phyloP scores from a whole-genome alignment of 2,797 vertebrate genomes.

The Choloepus didactylus region DNA sequence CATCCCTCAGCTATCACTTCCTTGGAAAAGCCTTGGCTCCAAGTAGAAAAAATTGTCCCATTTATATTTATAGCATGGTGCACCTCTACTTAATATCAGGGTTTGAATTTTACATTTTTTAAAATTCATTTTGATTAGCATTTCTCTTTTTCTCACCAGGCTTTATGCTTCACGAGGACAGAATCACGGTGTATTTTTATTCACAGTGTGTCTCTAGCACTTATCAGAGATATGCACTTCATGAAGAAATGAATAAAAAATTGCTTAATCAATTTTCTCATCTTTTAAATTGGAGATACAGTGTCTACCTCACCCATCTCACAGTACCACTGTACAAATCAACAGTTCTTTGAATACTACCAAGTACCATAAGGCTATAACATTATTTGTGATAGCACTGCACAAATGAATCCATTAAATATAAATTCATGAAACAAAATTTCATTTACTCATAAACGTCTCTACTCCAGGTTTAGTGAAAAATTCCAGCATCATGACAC shows the following conservation, averaged over 20 bases:
- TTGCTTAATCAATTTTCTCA: background rate
- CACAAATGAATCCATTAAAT: slow-evolving; percentile 7
- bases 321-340: background rate
- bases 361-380: background rate
- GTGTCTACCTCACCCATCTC: background rate
- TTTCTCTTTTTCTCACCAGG: background rate
- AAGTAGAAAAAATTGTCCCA: background rate
- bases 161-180: background rate
- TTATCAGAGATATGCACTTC: background rate
- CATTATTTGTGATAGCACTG: background rate
- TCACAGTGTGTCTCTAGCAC: background rate
- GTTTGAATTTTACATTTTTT: background rate
- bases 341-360: background rate
- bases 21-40: background rate
- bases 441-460: slow-evolving; percentile 50
- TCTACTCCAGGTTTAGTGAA: background rate
- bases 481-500: slow-evolving; percentile 79
- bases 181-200: background rate
- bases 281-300: background rate
- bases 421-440: slow-evolving; percentile 25
- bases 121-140: background rate
- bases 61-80: background rate
- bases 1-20: background rate
- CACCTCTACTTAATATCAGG: background rate
- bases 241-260: background rate